Evolutionary conservation across 2,113 vertebrate species (phyloP), one percentile per base, ranked within the genome.

Genomic region (Myotis brandtii): DNA sequence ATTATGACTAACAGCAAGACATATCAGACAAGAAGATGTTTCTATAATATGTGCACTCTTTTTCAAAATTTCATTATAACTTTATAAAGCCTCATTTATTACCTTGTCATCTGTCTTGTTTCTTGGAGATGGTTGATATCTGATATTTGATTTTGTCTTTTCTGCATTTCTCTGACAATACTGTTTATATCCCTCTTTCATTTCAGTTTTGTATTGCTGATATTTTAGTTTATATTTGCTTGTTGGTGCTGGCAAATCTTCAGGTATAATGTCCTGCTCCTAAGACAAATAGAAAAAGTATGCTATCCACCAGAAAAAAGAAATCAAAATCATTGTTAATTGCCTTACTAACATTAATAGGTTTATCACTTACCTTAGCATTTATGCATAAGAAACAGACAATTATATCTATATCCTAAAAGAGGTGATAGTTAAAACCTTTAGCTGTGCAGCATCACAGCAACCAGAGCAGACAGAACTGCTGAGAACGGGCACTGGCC

Each of bases 221-320:
- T 98, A 97, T 75, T 98, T 98, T 34, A 54, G 16, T 89, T 98
- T 98, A 16, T 96, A 98, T 92, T 66, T 97, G 6, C 94, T 95
- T 77, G 95, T 86, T 96, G 97, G 94, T 18, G 83, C 59, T 67
- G 97, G 96, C 40, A 98, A 94, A 96, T 98, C 97, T 96, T 98
- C 98, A 86, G 97, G 94, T 94, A 98, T 56, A 86, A 70, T 89
- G 69, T 98, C 97, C 79, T 98, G 82, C 48, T 98, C 92, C 95
- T 95, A 92, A 95, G 14, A 88, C 79, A 96, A 97, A 92, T 87
- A 96, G n/a, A 97, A 97, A 91, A 97, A 50, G 10, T 79, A 96
- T 54, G 37, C 5, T 75, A 59, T 27, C 0, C 2, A 4, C 6
- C 14, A 89, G 56, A n/a, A 56, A 91, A 72, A 91, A 93, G 76